These are phyloP conservation scores for Gorilla gorilla DNA, from an alignment of 2,113 vertebrate genomes.

Conservation along the genomic window DNA sequence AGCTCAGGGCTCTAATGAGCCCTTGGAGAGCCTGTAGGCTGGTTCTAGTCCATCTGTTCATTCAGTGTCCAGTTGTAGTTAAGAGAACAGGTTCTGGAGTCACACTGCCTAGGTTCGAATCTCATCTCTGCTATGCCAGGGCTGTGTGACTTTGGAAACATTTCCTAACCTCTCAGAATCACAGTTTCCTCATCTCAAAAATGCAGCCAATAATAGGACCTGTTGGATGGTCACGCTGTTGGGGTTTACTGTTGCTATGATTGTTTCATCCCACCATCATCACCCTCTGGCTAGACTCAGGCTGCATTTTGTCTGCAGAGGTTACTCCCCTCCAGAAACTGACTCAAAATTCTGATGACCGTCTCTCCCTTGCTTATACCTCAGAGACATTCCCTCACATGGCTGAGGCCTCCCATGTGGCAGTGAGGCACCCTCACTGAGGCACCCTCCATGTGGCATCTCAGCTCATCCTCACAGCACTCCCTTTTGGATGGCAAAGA, in stretches of 20 bases:
- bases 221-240: not conserved
- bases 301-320: not conserved
- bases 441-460: fast-evolving
- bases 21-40: not conserved
- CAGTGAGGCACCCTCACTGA: not conserved
- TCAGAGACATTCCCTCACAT: fast-evolving
- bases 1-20: not conserved
- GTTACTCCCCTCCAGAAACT: not conserved
- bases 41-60: not conserved
- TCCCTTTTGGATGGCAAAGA: not conserved
- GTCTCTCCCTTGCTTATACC: not conserved
- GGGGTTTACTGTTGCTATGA: not conserved
- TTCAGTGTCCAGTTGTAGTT: not conserved
- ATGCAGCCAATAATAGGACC: not conserved
- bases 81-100: not conserved
- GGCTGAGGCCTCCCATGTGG: fast-evolving
- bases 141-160: not conserved
- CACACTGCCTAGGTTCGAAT: not conserved
- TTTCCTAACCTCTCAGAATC: not conserved
- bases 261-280: fast-evolving
- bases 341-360: not conserved
- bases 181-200: not conserved
- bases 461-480: not conserved
- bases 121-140: not conserved
- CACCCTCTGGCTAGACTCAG: not conserved